Percentiles rank a stretch among this genome's conserved stretches.
phyloP scores from a whole-genome alignment of 2,888 invertebrate species.

The Desoria tigrina region DNA sequence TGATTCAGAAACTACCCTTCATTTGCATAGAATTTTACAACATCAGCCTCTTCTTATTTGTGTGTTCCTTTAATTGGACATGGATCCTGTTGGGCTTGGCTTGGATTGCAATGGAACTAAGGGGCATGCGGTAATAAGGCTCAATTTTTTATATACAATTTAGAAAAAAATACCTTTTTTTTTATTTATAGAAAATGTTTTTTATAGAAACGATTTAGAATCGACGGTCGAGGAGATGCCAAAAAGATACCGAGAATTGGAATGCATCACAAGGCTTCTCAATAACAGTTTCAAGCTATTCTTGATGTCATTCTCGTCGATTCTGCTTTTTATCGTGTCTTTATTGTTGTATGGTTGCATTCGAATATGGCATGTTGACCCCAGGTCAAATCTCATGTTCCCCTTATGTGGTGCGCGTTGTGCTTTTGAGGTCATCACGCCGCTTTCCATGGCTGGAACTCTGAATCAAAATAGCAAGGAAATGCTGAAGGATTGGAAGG shows the following conservation, averaged over 20 bases:
- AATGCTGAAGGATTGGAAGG: conserved; percentile 15
- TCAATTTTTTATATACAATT: no score
- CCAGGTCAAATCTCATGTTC: conserved; percentile 22
- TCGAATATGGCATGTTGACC: conserved; percentile 16
- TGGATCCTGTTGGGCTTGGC: not conserved
- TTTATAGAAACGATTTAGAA: no score
- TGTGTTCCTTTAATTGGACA: conserved; percentile 13
- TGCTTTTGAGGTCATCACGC: conserved; percentile 22
- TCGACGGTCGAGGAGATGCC: no score
- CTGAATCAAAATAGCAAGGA: conserved; percentile 11
- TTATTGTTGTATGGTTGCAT: conserved; percentile 25
- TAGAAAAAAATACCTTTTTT: no score
- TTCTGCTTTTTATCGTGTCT: conserved; percentile 15
- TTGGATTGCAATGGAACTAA: no score
- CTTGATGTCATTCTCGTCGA: conserved; percentile 18
- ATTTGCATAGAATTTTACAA: conserved; percentile 14
- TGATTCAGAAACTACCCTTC: conserved; percentile 13
- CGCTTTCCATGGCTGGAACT: conserved; percentile 21
- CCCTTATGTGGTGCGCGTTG: conserved; percentile 28
- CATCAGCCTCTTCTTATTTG: conserved; percentile 14
- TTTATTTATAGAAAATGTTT: no score
- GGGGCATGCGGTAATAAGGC: no score
- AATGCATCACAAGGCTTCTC: conserved; percentile 1
- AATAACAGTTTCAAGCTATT: conserved; percentile 18
- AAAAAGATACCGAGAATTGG: not conserved